These are phyloP conservation scores for Napeogenes inachia DNA, from an alignment of 2,888 invertebrate species.

Conservation along the genomic window DNA sequence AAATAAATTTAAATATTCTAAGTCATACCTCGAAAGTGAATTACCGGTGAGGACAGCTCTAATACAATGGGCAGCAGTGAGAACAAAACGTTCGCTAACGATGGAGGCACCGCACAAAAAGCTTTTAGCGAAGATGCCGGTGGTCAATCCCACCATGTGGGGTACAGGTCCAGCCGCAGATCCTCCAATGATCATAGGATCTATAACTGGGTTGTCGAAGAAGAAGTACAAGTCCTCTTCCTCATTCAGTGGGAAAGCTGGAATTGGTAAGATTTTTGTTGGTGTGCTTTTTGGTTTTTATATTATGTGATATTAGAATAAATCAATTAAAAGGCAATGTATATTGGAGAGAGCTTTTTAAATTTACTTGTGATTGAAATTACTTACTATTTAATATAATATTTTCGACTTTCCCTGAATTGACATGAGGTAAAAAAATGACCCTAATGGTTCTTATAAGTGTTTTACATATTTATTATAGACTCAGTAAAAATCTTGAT, in stretches of 20 bases:
- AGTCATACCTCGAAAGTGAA: background rate
- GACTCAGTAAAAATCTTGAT: too few relatives aligned
- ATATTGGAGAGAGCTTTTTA: too few relatives aligned
- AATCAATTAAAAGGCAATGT: too few relatives aligned
- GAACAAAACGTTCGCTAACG: constrained; percentile 5
- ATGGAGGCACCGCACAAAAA: constrained; percentile 20
- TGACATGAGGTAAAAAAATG: too few relatives aligned
- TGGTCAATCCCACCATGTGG: constrained; percentile 22
- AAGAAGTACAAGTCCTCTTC: constrained; percentile 45
- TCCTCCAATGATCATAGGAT: constrained; percentile 55
- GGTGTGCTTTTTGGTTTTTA: background rate
- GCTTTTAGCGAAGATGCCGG: background rate
- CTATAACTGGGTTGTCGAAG: constrained; percentile 46
- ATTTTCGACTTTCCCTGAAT: too few relatives aligned
- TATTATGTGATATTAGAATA: too few relatives aligned
- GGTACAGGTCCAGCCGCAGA: constrained; percentile 46
- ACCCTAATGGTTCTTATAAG: too few relatives aligned
- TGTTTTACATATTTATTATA: too few relatives aligned
- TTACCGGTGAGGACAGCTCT: background rate
- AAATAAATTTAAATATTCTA: background rate
- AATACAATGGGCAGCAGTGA: constrained; percentile 11
- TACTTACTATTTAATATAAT: too few relatives aligned
- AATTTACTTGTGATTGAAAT: too few relatives aligned
- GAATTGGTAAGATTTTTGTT: constrained; percentile 8
- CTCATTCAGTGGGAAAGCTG: constrained; percentile 48